Percentiles rank a stretch among this genome's conserved stretches.
phyloP scores from a whole-genome alignment of 2,113 vertebrate species.

The Vulpes ferrilata region DNA sequence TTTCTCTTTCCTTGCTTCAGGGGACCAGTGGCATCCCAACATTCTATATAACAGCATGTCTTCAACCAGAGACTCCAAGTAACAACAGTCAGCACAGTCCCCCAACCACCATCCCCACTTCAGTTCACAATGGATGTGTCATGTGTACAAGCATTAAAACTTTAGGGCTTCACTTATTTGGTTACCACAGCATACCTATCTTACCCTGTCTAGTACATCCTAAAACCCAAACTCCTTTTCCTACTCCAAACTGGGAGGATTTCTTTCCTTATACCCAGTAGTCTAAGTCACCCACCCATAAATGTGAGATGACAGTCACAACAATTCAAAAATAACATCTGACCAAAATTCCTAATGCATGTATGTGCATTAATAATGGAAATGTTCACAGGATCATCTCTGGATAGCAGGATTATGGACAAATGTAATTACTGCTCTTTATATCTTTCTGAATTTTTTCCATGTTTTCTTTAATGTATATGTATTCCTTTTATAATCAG shows the following conservation, averaged over 20 bases:
- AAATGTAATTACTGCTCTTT: background rate
- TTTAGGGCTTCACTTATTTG: background rate
- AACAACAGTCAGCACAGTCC: background rate
- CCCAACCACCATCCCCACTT: background rate
- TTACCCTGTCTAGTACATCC: background rate
- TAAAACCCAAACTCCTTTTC: background rate
- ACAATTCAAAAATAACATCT: background rate
- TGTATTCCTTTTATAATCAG: background rate
- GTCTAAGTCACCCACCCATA: background rate
- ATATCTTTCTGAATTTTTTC: background rate
- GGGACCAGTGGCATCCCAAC: background rate
- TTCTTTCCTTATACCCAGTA: conserved; percentile 12
- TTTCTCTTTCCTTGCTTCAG: background rate
- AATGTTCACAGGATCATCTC: background rate
- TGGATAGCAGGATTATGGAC: background rate
- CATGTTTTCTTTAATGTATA: background rate
- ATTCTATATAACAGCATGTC: background rate
- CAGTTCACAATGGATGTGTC: background rate
- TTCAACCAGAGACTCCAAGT: background rate
- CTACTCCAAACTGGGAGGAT: conserved; percentile 10
- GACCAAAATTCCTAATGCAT: conserved; percentile 5
- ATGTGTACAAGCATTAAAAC: background rate
- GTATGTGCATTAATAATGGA: background rate
- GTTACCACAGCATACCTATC: background rate
- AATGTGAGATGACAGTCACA: conserved; percentile 28